phyloP scores from a whole-genome alignment of 2,113 vertebrate genomes.

The Gallinago jamesoni region DNA sequence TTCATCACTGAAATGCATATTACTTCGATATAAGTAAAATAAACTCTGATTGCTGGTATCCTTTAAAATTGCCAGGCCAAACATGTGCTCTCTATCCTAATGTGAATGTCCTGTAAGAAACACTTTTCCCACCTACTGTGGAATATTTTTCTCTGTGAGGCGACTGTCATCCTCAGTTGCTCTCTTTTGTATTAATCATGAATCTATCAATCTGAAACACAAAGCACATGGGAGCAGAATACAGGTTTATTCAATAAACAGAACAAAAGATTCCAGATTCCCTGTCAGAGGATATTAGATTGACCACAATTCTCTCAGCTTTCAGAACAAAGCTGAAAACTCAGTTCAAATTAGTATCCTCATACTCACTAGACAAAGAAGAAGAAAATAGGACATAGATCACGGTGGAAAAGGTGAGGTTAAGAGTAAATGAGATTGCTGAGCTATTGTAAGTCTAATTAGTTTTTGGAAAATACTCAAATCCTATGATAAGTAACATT shows the following conservation, averaged over 20 bases:
- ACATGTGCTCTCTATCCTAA: background rate
- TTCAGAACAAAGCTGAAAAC: conserved; percentile 32
- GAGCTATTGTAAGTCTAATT: background rate
- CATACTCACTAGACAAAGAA: background rate
- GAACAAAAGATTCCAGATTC: conserved; percentile 22
- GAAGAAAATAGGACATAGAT: background rate
- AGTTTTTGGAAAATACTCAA: background rate
- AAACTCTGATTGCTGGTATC: background rate
- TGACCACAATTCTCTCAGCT: conserved; percentile 5
- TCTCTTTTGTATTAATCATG: conserved; percentile 5
- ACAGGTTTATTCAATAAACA: conserved; percentile 39
- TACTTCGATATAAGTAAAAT: background rate
- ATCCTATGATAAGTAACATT: background rate
- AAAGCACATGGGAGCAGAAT: background rate
- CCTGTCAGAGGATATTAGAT: conserved; percentile 13
- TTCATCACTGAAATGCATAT: background rate
- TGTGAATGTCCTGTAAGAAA: background rate
- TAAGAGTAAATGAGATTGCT: background rate
- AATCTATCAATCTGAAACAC: conserved; percentile 16
- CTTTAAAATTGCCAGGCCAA: background rate
- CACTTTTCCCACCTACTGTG: background rate
- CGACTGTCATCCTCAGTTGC: background rate
- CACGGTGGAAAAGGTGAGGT: background rate
- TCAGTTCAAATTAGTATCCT: conserved; percentile 17
- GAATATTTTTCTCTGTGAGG: background rate